Base-by-base conservation (phyloP, 1,140 invertebrate genomes). In the Amyelois transitella region DNA sequence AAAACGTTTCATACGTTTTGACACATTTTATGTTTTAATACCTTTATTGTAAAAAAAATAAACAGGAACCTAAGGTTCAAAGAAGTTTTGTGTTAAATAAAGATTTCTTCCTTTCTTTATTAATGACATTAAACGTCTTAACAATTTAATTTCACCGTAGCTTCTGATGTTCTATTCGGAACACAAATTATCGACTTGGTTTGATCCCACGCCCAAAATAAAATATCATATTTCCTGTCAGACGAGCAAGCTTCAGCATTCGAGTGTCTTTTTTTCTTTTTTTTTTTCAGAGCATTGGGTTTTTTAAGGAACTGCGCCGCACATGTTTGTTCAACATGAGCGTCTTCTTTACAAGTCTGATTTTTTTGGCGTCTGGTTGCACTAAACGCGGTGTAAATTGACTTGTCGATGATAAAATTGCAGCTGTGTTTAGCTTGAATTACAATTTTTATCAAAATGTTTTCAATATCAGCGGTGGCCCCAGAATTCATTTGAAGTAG, bases 141-240 rank as follows among this genome's bases (percentile, higher is more conserved):
- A 72, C 69, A 66, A 78, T 84, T 79, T 81, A 76, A 75, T 72
- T 78, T 74, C 66, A 72, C 56, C 68, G 66, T 81, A 61, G 63
- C 69, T 62, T 82, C 54, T 77, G 77, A 81, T 77, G 73, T 83
- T 75, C 65, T 67, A 72, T 81, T 76, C 69, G 71, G 68, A 66
- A 77, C 77, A 82, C 80, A 82, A 81, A 84, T 87, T 87, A 87
- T 84, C 84, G 79, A 75, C 66, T 76, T 54, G 72, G 77, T 81
- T 86, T 87, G 84, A 84, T 87, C 84, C 81, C 82, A 86, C 84
- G 82, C 76, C 81, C 75, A 81, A 87, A 84, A 87, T 85, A 86
- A 87, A 87, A 84, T 87, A 87, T 87, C 81, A 87, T 85, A 85
- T 87, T 87, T 87, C 84, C 84, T 86, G 84, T 86, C 76, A 79